These are phyloP conservation scores for Leucoptera coffeella DNA, from an alignment of 2,888 invertebrate genomes.

Conservation along the genomic window DNA sequence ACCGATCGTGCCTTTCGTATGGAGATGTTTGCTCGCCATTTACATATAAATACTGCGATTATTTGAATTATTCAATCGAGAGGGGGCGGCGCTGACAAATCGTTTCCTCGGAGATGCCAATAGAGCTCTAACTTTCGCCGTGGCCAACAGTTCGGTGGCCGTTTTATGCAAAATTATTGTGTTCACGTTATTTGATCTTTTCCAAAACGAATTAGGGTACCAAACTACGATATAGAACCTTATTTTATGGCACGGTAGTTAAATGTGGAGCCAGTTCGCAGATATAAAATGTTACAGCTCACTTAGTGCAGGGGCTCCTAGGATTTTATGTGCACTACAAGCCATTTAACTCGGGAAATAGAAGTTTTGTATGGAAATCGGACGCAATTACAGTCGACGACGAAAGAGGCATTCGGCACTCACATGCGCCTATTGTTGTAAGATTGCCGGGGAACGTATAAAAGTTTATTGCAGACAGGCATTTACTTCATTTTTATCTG, in stretches of 20 bases:
- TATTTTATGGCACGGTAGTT: too few relatives aligned
- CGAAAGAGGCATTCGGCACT: slow-evolving; percentile 15
- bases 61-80: slow-evolving; percentile 56
- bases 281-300: too few relatives aligned
- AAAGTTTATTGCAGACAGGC: slow-evolving; percentile 49
- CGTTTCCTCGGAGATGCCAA: slow-evolving; percentile 51
- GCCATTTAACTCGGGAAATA: slow-evolving; percentile 50
- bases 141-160: too few relatives aligned
- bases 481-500: too few relatives aligned
- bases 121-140: too few relatives aligned
- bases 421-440: slow-evolving; percentile 36
- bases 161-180: too few relatives aligned
- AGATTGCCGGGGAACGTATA: slow-evolving; percentile 27
- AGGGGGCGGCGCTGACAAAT: slow-evolving; percentile 53
- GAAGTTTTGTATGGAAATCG: slow-evolving; percentile 52
- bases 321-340: slow-evolving; percentile 48
- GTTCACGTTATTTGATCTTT: too few relatives aligned
- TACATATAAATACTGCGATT: slow-evolving; percentile 55
- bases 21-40: slow-evolving; percentile 50
- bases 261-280: too few relatives aligned
- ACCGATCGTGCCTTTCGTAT: slow-evolving; percentile 53
- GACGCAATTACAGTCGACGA: slow-evolving; percentile 26
- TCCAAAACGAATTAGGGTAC: too few relatives aligned
- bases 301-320: slow-evolving; percentile 41
- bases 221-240: too few relatives aligned